phyloP scores from a whole-genome alignment of 2,888 invertebrate species.

The Dicranocentrus wangi region DNA sequence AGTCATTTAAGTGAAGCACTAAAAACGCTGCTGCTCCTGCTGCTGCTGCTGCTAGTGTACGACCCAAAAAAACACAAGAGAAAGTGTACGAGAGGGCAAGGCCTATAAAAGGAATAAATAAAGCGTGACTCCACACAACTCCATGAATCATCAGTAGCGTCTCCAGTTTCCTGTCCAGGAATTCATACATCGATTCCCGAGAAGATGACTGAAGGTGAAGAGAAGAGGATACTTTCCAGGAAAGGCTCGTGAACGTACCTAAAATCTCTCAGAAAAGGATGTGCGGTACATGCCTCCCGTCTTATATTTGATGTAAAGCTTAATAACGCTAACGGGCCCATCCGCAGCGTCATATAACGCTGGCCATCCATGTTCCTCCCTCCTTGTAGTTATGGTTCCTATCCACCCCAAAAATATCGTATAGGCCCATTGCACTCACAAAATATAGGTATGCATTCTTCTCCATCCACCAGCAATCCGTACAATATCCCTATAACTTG shows the following conservation, averaged over 20 bases:
- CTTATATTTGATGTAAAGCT: neutral
- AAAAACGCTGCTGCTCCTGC: neutral
- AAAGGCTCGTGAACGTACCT: constrained; percentile 8
- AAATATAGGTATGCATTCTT: too few relatives aligned
- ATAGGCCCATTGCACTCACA: too few relatives aligned
- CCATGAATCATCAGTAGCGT: constrained; percentile 36
- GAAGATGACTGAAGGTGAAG: constrained; percentile 26
- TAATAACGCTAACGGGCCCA: constrained; percentile 1
- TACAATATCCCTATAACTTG: too few relatives aligned
- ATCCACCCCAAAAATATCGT: too few relatives aligned
- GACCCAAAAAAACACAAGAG: constrained; percentile 18
- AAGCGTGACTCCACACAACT: constrained; percentile 6
- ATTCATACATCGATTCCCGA: constrained; percentile 55
- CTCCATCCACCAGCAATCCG: too few relatives aligned
- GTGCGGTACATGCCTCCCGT: constrained; percentile 38
- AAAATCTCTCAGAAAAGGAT: constrained; percentile 7
- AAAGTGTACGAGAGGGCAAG: neutral
- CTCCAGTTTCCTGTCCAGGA: constrained; percentile 52
- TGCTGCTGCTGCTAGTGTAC: too few relatives aligned
- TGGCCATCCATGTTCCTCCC: neutral
- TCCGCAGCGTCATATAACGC: constrained; percentile 4
- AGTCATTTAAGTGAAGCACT: constrained; percentile 3
- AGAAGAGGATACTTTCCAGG: constrained; percentile 8
- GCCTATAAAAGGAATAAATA: constrained; percentile 34
- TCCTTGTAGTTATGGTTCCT: neutral